phyloP scores from a whole-genome alignment of 92 coral and sea anemone genomes.

The Nematostella vectensis region DNA sequence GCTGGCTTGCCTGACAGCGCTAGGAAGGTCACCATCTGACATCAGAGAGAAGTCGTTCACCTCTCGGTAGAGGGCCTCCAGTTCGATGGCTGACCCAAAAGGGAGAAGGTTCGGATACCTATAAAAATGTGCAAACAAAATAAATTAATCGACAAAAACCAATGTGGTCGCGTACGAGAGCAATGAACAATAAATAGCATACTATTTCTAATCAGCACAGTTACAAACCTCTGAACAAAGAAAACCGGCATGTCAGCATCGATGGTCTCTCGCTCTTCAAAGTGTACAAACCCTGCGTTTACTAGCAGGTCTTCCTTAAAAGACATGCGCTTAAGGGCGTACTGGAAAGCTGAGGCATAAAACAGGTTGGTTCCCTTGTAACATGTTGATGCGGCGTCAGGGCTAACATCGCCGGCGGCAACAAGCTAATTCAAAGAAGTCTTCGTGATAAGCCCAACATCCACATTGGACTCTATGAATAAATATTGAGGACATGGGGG shows the following conservation, averaged over 20 bases:
- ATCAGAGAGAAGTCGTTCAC: too few species aligned
- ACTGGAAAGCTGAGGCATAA: conserved; percentile 27
- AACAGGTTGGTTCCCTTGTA: conserved; percentile 31
- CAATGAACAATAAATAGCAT: too few species aligned
- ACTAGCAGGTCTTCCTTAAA: conserved; percentile 34
- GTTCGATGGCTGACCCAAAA: conserved; percentile 23
- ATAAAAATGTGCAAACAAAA: too few species aligned
- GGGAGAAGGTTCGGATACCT: conserved; percentile 54
- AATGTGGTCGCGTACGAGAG: too few species aligned
- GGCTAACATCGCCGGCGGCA: conserved; percentile 30
- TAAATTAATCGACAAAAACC: too few species aligned
- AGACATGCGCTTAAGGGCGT: conserved; percentile 39
- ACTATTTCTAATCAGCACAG: too few species aligned
- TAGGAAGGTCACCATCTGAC: conserved; percentile 7
- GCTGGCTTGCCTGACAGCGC: neutral
- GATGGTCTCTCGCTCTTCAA: conserved; percentile 23
- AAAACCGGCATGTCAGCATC: conserved; percentile 23
- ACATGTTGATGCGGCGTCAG: conserved; percentile 29
- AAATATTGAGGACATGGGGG: too few species aligned
- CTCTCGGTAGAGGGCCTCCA: too few species aligned
- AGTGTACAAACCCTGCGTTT: conserved; percentile 39
- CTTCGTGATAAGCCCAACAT: too few species aligned
- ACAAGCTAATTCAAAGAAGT: conserved; percentile 34
- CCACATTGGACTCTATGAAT: too few species aligned
- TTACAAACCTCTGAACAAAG: conserved; percentile 42